These are phyloP conservation scores for Dinocampus coccinellae DNA, from an alignment of 2,888 invertebrate genomes.

Conservation along the genomic window DNA sequence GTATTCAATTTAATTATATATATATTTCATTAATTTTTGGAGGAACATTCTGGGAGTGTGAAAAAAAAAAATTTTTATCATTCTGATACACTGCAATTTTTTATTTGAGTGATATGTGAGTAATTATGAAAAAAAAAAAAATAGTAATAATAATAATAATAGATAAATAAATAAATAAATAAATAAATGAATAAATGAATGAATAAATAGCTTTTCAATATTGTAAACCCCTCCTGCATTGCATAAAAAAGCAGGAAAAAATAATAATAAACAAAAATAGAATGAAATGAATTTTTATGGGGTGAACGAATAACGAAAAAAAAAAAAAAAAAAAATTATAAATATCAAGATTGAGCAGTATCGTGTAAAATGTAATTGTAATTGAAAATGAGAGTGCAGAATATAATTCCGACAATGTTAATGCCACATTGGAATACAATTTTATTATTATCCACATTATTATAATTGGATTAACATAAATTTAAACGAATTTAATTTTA, in stretches of 20 bases:
- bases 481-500: not conserved
- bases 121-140: not conserved
- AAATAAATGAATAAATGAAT: no score
- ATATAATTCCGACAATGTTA: slow-evolving; percentile 8
- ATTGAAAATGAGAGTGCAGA: slow-evolving; percentile 10
- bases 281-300: not conserved
- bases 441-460: slow-evolving; percentile 1
- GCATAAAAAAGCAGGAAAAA: not conserved
- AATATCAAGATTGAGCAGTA: slow-evolving; percentile 10
- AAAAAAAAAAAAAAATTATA: slow-evolving; percentile 6
- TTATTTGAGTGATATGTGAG: slow-evolving; percentile 2
- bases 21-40: slow-evolving; percentile 7
- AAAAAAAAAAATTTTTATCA: not conserved
- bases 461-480: slow-evolving; percentile 10
- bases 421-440: slow-evolving; percentile 12
- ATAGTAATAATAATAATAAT: no score
- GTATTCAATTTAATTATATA: not conserved
- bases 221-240: not conserved
- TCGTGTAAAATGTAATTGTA: slow-evolving; percentile 10
- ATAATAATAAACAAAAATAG: not conserved
- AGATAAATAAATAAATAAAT: no score
- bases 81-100: slow-evolving; percentile 12
- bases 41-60: not conserved
- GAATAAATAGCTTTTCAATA: not conserved
- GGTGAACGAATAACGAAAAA: not conserved